Evolutionary conservation across 2,113 vertebrate species (phyloP), one percentile per base, ranked within the genome.

Genomic region (Otocyon megalotis): DNA sequence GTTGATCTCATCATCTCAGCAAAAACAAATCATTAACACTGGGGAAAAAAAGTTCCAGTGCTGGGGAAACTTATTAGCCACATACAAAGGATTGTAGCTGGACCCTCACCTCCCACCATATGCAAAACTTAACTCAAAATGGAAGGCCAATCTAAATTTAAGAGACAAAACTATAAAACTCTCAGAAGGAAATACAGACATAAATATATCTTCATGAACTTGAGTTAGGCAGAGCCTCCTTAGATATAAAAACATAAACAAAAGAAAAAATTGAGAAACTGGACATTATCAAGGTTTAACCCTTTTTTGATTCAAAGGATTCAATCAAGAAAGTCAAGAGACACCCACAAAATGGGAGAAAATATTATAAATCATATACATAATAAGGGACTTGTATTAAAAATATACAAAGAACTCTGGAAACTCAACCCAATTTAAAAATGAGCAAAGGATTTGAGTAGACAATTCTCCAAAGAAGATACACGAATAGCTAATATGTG

Each of bases 261-360:
- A 76, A 74, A 60, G 20, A 16, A 37, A 53, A 82, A 82, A 28
- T 16, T 50, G 35, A 56, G 62, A 54, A 65, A 32, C 14, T 54
- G 8, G 14, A 20, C 10, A 82, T 74, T 67, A 67, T 76, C 30
- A 80, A 74, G 84, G 85, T 54, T 26, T 13, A 85, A 89, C 15
- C 35, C 20, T 1, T 50, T 35, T 86, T 53, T 71, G 63, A 56
- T 48, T 93, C 79, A 79, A 83, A 56, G 2, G 56, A 63, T 14
- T 88, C 48, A 90, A 71, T 35, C 30, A 81, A 76, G 60, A 77
- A 82, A 88, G 69, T 83, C 26, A 79, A 84, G 89, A 81, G 79
- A 24, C 76, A 84, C 4, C 15, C 16, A 79, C 53, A 72, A 50
- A 95, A 65, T 53, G 8, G 24, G 22, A 11, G 76, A 43, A 69